Percentiles rank a stretch among this genome's conserved stretches.
Conservation (phyloP, 2,113 vertebrate genomes). For the Leptobrachium leishanense region DNA sequence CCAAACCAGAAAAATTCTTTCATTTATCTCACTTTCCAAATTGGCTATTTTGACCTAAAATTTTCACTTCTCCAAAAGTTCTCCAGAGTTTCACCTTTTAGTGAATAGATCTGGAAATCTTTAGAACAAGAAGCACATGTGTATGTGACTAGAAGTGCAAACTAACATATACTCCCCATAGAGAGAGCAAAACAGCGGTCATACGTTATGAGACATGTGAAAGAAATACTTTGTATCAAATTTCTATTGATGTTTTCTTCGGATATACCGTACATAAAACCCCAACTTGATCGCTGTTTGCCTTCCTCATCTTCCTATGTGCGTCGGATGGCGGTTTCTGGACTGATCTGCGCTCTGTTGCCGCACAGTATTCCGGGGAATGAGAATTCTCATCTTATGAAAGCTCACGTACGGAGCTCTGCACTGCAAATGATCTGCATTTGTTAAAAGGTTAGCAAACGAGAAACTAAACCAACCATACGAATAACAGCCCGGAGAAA, state of each 20-base stretch:
- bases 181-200: no score
- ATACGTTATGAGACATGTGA: no score
- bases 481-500: slow-evolving; percentile 80
- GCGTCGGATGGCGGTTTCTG: slow-evolving; percentile 39
- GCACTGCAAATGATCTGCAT: slow-evolving; percentile 66
- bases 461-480: slow-evolving; percentile 83
- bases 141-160: no score
- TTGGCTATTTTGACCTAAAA: no score
- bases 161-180: no score
- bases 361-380: slow-evolving; percentile 52
- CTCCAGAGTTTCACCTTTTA: no score
- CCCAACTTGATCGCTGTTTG: background rate
- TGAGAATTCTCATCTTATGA: slow-evolving; percentile 55
- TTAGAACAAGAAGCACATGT: no score
- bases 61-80: no score
- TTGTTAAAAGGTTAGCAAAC: slow-evolving; percentile 80
- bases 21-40: no score
- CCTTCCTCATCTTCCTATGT: slow-evolving; percentile 28
- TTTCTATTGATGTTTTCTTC: slow-evolving; percentile 1
- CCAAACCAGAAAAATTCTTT: no score
- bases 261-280: background rate
- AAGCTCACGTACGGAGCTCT: slow-evolving; percentile 61
- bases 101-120: no score
- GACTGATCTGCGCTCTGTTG: slow-evolving; percentile 52
- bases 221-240: background rate